A percentile compares a stretch with the other conserved stretches of the same genome.
Conservation (phyloP, 2,113 vertebrate species). For the Sphaerodactylus townsendi region DNA sequence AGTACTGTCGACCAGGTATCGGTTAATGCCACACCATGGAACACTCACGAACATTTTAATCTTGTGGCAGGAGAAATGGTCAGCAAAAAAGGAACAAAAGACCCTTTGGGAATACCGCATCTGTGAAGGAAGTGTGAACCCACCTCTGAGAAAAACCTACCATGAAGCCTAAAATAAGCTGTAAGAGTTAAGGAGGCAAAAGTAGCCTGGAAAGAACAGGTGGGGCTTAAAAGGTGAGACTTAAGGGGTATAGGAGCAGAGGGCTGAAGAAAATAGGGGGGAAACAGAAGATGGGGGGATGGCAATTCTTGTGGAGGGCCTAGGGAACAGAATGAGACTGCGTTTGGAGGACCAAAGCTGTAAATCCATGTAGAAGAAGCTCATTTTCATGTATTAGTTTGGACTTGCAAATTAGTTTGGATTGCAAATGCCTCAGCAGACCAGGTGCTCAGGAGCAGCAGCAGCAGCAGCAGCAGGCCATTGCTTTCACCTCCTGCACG, state of each 20-base stretch:
- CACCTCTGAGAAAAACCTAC: neutral
- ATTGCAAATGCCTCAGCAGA: too few relatives aligned
- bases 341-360: too few relatives aligned
- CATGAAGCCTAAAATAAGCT: too few relatives aligned
- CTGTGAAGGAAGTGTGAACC: neutral
- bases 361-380: too few relatives aligned
- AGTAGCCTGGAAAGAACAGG: neutral
- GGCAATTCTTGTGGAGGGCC: neutral
- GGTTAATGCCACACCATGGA: neutral
- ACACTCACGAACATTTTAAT: neutral
- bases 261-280: neutral
- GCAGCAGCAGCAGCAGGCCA: too few relatives aligned
- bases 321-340: neutral
- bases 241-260: too few relatives aligned
- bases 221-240: neutral
- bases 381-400: too few relatives aligned
- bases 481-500: too few relatives aligned
- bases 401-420: too few relatives aligned
- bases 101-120: neutral
- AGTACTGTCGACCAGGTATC: neutral
- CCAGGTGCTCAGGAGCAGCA: too few relatives aligned
- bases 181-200: neutral
- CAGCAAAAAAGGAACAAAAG: too few relatives aligned
- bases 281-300: neutral
- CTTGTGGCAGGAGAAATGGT: neutral